Conservation (phyloP, 1,140 invertebrate genomes). For the Ips typographus region DNA sequence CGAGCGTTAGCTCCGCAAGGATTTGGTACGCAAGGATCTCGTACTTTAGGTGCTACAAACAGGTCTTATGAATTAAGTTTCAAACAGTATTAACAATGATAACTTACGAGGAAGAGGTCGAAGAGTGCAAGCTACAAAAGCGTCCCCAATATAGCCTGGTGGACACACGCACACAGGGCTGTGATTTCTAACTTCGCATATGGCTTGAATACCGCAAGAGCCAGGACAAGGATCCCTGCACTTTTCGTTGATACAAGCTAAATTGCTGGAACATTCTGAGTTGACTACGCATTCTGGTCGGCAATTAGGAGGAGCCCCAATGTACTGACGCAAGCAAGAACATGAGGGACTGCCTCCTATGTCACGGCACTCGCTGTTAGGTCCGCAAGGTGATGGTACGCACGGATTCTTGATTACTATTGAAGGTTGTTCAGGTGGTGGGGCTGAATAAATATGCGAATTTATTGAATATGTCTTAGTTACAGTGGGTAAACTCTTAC, state of each 20-base stretch:
- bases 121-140: conserved; percentile 60
- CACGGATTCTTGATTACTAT: conserved; percentile 63
- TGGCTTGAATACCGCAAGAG: conserved; percentile 62
- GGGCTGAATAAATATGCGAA: conserved; percentile 31
- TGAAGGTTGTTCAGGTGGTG: conserved; percentile 46
- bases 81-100: conserved; percentile 1
- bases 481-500: conserved; percentile 36
- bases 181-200: conserved; percentile 64
- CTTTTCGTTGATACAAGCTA: conserved; percentile 64
- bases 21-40: conserved; percentile 62
- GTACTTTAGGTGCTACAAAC: conserved; percentile 31
- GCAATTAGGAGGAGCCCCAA: conserved; percentile 66
- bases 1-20: conserved; percentile 60
- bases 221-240: conserved; percentile 67
- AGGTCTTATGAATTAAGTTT: not conserved
- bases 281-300: conserved; percentile 64
- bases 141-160: conserved; percentile 61
- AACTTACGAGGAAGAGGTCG: conserved; percentile 36
- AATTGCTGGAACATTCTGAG: conserved; percentile 63
- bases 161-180: conserved; percentile 64
- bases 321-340: conserved; percentile 61
- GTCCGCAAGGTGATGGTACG: conserved; percentile 73
- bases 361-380: conserved; percentile 64
- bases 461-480: conserved; percentile 11
- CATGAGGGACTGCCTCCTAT: conserved; percentile 60